Evolutionary conservation across 2,113 vertebrate species (phyloP).

Genomic region (Colaptes auratus): DNA sequence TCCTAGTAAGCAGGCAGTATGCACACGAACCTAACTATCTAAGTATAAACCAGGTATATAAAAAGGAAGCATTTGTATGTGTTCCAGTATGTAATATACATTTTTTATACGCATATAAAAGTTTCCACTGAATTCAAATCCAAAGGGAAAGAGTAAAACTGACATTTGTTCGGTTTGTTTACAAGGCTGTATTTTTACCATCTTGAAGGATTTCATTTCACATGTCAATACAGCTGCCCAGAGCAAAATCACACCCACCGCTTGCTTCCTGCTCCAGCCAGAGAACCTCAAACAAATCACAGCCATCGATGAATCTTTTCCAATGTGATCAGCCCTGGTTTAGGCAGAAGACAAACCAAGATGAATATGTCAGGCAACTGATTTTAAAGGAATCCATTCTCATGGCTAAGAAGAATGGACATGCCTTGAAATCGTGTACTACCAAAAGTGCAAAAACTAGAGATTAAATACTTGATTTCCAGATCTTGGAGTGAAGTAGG

Average conservation of each 20-base stretch:
- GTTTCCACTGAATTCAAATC: background rate
- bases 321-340: background rate
- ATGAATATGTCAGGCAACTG: background rate
- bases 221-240: background rate
- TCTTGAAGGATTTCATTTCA: background rate
- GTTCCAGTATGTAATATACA: fast-evolving
- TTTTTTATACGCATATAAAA: background rate
- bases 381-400: background rate
- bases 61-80: background rate
- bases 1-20: background rate
- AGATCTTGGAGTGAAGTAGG: background rate
- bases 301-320: background rate
- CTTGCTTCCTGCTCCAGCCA: background rate
- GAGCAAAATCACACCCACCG: background rate
- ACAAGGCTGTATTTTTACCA: background rate
- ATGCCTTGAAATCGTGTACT: background rate
- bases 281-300: background rate
- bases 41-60: background rate
- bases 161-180: background rate
- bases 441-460: background rate
- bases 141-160: background rate
- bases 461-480: background rate
- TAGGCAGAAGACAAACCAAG: background rate
- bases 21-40: background rate
- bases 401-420: background rate